Base-by-base conservation (phyloP, 2,797 vertebrate genomes). In the Sebastes vulpes region DNA sequence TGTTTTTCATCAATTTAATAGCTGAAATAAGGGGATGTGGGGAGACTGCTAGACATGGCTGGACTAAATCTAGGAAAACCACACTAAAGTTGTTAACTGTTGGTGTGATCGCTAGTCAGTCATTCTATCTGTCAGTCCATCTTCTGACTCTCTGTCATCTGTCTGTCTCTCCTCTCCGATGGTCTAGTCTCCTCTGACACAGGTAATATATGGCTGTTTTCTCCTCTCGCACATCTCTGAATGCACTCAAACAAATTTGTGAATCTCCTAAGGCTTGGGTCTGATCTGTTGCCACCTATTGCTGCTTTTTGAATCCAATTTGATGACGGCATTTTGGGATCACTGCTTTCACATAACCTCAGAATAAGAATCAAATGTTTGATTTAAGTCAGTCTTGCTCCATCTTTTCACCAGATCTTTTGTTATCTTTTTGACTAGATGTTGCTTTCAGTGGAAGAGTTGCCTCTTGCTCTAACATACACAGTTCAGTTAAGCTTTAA, bases 151-250 rank as follows among this genome's bases (percentile, higher is more conserved):
- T 96, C 82, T 93, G 89, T 95, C 73, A 78, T 94, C 88, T 95
- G 90, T 96, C 88, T 94, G 91, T 95, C 93, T 95, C 90, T 96
- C 61, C 86, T 95, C 92, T 92, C 91, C 95, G 72, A 93, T 95
- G 92, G 67, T 92, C 89, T 97, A 97, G 96, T 97, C 93, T 95
- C 97, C 93, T 96, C 97, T 95, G 97, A 97, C 93, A 91, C 97
- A 98, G 97, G 97, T 97, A 97, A 97, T 92, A 68, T 80, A 92
- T 80, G 71, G 48, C 72, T 90, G 81, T 94, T 92, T 89, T 92
- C 77, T 92, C 79, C 70, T 91, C 83, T 89, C 29, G 65, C 75
- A 89, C 82, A 77, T 87, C 75, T 81, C 54, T 87, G 61, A 79
- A 75, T 83, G 65, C 71, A 64, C 58, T 72, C 58, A 79, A 65